Evolutionary conservation across 2,888 invertebrate genomes (phyloP), one percentile per base, ranked within the genome.

Genomic region (Tholera decimalis): DNA sequence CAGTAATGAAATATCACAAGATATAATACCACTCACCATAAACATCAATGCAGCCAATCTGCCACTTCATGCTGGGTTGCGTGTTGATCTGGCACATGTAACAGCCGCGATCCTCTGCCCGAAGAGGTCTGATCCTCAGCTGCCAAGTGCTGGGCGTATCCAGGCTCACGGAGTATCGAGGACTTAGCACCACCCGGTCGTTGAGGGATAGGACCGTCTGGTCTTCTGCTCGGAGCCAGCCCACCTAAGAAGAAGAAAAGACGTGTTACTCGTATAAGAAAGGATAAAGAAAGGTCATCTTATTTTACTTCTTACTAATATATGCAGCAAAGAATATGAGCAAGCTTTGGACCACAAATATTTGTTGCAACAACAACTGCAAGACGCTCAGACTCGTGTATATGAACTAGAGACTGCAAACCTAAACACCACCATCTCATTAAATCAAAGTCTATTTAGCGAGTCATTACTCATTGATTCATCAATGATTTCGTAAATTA

Each of bases 11-110:
- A 5, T 11, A 35, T 2, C 9, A 15, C 0, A 24, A 9, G 18
- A 8, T 5, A 20, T 2, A 37, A 6, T 43, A 18, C 15, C 2
- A 92, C 96, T 96, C 90, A 98, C 98, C 98, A 88, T 98, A 97
- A 20, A 98, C 98, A 89, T 98, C 98, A 68, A 98, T 96, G 88
- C 98, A 98, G 8, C 98, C 98, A 62, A 98, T 96, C 92, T 98
- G 98, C 89, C 98, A 98, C 93, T 97, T 98, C 98, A 98, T 98
- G 59, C 97, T 96, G 71, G 97, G 97, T 80, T 94, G 94, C 1
- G 98, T 98, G 94, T 98, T 98, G 86, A 98, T 98, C 96, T 98
- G 98, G 88, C 98, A 98, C 98, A 98, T 98, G 93, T 98, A 98
- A 90, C 98, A 98, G 68, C 98, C 98, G 46, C 97, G 96, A 91